These are phyloP conservation scores for Equus przewalskii DNA, from an alignment of 2,113 vertebrate species.

Conservation along the genomic window DNA sequence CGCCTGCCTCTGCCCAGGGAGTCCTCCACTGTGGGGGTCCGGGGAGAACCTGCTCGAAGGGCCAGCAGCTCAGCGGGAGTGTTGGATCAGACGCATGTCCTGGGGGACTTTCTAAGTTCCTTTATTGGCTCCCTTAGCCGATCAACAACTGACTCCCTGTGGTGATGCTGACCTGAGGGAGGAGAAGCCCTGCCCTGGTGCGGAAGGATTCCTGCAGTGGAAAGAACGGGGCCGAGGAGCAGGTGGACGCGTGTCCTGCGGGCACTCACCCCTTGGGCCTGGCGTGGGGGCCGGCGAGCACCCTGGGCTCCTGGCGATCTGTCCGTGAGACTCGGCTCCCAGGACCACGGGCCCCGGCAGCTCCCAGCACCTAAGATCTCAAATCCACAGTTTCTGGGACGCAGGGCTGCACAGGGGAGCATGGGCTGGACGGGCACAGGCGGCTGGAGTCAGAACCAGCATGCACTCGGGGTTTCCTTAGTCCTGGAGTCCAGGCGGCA, in stretches of 20 bases:
- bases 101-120: not conserved
- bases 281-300: not conserved
- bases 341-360: not conserved
- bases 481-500: not conserved
- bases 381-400: not conserved
- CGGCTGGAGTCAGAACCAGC: not conserved
- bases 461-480: not conserved
- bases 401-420: not conserved
- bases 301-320: not conserved
- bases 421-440: not conserved
- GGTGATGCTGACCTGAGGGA: not conserved
- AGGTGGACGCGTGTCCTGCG: not conserved
- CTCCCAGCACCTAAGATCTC: not conserved
- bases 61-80: rapidly evolving
- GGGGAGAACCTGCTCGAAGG: rapidly evolving
- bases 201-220: not conserved
- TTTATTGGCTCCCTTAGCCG: too few relatives aligned
- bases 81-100: not conserved
- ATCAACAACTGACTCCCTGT: rapidly evolving
- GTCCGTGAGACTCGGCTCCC: not conserved
- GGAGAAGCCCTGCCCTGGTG: not conserved
- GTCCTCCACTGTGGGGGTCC: rapidly evolving
- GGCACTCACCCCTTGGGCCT: not conserved
- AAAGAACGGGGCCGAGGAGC: not conserved
- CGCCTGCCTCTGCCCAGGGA: rapidly evolving